Base-by-base conservation (phyloP, 2,113 vertebrate genomes). In the Lepisosteus oculatus region DNA sequence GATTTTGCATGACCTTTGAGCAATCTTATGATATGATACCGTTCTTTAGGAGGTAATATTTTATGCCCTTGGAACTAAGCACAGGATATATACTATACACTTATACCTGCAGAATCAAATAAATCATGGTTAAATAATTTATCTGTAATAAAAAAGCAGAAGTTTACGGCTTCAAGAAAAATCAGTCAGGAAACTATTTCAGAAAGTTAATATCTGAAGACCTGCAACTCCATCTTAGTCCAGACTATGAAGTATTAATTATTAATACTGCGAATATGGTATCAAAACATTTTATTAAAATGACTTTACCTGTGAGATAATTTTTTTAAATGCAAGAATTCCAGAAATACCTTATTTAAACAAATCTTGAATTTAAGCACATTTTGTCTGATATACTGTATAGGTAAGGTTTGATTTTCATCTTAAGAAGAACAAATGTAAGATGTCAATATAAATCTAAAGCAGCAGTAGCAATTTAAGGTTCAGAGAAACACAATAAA, bases 61-160 rank as follows among this genome's bases (percentile, higher is more conserved):
- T 67, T 12, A 15, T 59, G 15, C 55, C 5, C 41, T 61, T 41
- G 8, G 15, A 71, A 51, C 8, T 3, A 7, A 1, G 8, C 56
- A 61, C 12, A 59, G 56, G 14, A 15, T 11, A 4, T 68, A 45
- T 68, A 8, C 45, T 72, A 68, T 61, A 55, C 69, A 74, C 15
- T 42, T 66, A 61, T 51, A 57, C 59, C 59, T 72, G 62, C 74
- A 41, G 61, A 70, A 56, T 51, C 67, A 70, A 70, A 80, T 74
- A 74, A 74, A 74, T 72, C 55, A 70, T 15, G 61, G 66, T 77
- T 81, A 77, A 81, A 83, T 83, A 83, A 80, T 81, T 83, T 29
- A 83, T 83, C 74, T 77, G 56, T 71, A 83, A 81, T 83, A 83
- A 83, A 76, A 71, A 12, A 72, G 55, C 72, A 41, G 47, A 62